Base-by-base conservation (phyloP, 2,113 vertebrate species). In the Anguilla rostrata region DNA sequence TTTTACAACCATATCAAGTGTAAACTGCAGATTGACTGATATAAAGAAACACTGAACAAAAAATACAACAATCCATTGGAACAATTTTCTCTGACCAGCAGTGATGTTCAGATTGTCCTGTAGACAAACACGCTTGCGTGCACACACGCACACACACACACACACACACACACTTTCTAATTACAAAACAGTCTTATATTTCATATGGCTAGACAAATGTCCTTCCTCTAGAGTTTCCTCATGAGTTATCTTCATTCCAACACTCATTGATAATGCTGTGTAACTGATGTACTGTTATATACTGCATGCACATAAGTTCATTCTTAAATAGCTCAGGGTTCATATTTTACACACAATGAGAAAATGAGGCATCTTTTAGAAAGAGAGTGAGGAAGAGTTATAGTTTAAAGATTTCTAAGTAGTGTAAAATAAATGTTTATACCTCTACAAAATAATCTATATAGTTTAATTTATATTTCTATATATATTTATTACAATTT, bases 241-340 rank as follows among this genome's bases (percentile, higher is more conserved):
- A 63, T 88, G 86, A 89, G 88, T 57, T 60, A 43, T 88, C 89
- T 46, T 89, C 88, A 87, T 85, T 87, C 82, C 85, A 87, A 86
- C 87, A 87, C 80, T 81, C 88, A 83, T 41, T 85, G 29, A 43
- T 83, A 85, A 81, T 89, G 46, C 53, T 89, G 83, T 88, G 86
- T 88, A 89, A 92, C 89, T 88, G 89, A 91, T 93, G 93, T 83
- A 90, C 91, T 90, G 11, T 12, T 75, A 91, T 85, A 49, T 85
- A 85, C 82, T 88, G 7, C 89, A 46, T 81, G 86, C 85, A 90
- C 66, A 34, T 85, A 87, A 83, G 88, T 39, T 90, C 82, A 53
- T 41, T 9, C 46, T 29, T 75, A 84, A 63, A 82, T 82, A 60
- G 84, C 84, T 53, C 87, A 82, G 87, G 49, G n/a, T 87, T 46